Evolutionary conservation across 2,113 vertebrate genomes (phyloP).

Genomic region (Hippocampus comes): DNA sequence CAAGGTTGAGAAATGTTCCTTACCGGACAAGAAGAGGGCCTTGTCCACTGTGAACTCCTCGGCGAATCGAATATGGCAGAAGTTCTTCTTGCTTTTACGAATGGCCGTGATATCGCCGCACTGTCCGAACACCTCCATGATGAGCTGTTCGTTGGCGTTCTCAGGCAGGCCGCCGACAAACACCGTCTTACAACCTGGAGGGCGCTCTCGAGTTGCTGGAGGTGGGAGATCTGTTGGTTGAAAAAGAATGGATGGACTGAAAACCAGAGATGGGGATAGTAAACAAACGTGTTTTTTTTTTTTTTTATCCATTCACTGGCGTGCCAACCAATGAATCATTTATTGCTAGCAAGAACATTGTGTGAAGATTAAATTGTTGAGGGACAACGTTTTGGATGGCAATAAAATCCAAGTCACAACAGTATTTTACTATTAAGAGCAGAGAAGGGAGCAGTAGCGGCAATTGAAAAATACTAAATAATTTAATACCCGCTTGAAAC

Average conservation of each 20-base stretch:
- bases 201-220: slow-evolving; percentile 89
- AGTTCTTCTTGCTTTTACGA: slow-evolving; percentile 95
- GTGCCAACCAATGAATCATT: slow-evolving; percentile 3
- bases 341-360: slow-evolving; percentile 4
- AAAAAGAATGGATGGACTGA: neutral
- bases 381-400: slow-evolving; percentile 7
- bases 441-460: slow-evolving; percentile 5
- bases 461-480: slow-evolving; percentile 3
- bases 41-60: slow-evolving; percentile 94
- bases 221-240: slow-evolving; percentile 82
- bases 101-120: slow-evolving; percentile 92
- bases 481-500: slow-evolving; percentile 8
- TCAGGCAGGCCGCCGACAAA: slow-evolving; percentile 94
- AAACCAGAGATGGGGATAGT: neutral
- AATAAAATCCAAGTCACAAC: slow-evolving; percentile 8
- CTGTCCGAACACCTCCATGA: slow-evolving; percentile 93
- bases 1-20: slow-evolving; percentile 7
- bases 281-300: neutral
- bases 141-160: slow-evolving; percentile 87
- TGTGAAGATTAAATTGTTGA: slow-evolving; percentile 7
- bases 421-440: neutral
- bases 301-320: neutral
- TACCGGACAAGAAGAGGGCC: slow-evolving; percentile 91
- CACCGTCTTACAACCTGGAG: slow-evolving; percentile 93
- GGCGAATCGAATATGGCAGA: slow-evolving; percentile 92